Conservation (phyloP, 2,797 vertebrate species). For the Yasuhikotakia modesta region DNA sequence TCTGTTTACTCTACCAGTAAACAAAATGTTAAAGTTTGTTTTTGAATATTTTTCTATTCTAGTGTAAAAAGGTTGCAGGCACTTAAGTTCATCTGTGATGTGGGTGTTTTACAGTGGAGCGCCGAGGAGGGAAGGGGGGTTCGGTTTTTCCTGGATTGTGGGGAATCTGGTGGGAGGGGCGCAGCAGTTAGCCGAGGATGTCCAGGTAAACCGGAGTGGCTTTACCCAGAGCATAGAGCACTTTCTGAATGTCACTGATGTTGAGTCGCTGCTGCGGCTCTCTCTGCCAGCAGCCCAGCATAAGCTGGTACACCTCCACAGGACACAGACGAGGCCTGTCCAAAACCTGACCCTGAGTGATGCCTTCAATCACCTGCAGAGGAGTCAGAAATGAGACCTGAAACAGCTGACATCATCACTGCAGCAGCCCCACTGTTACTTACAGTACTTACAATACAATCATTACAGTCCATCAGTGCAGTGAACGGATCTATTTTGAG, state of each 20-base stretch:
- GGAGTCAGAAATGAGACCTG: too few species aligned
- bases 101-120: conserved; percentile 90
- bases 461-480: too few species aligned
- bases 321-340: conserved; percentile 94
- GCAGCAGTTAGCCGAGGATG: conserved; percentile 88
- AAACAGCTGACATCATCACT: neutral
- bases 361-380: conserved; percentile 94
- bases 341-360: conserved; percentile 94
- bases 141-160: conserved; percentile 81
- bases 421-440: too few species aligned
- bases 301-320: conserved; percentile 96
- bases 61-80: conserved; percentile 94
- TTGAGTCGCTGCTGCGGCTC: conserved; percentile 95
- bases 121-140: conserved; percentile 70
- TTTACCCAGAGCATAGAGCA: conserved; percentile 94
- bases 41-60: conserved; percentile 70
- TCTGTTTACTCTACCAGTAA: conserved; percentile 82
- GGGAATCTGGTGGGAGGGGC: conserved; percentile 60
- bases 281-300: conserved; percentile 98
- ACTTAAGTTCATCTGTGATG: conserved; percentile 96
- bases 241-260: conserved; percentile 98
- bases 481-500: too few species aligned
- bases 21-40: conserved; percentile 84
- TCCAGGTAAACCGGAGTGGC: conserved; percentile 98
- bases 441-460: too few species aligned